Base-by-base conservation (phyloP, 1,140 invertebrate genomes). In the Brachionus rotundiformis region DNA sequence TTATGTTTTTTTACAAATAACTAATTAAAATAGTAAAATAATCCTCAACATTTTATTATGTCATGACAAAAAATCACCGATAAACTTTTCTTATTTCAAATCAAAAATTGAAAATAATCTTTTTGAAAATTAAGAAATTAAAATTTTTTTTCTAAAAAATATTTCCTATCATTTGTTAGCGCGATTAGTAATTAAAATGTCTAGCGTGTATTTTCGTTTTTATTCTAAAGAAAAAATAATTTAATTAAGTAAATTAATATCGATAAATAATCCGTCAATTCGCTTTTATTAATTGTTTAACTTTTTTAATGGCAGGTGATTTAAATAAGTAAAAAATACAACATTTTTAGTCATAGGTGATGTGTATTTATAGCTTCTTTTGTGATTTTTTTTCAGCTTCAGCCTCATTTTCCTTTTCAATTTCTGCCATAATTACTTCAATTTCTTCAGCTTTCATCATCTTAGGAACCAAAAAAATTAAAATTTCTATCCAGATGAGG, bases 401-500 rank as follows among this genome's bases (percentile, higher is more conserved):
- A 85, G 96, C 95, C 89, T 98, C 95, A 85, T 97, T 98, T 86
- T 98, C 96, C 88, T 95, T 96, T 87, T 98, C 95, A 85, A 98
- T 97, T 86, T 95, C 92, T 61, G 91, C 91, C 4, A 98, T 95
- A 89, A 95, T 96, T 83, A 93, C 91, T 77, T 95, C 94, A 83
- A 98, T 95, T 63, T 93, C 94, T 54, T 94, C 92, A 54, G 92
- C 90, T 87, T 95, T 94, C 83, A 98, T 88, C 93, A 97, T 97
- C 91, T 93, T 16, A 41, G n/a, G 36, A 3, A 19, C 0, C 29
- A 63, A 29, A 8, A 2, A 3, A 29, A 63, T 27, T 31, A 13
- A 6, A 6, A 29, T 36, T 4, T 3, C 31, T 16, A 76, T 25
- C 1, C 44, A 13, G 16, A 13, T 13, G 1, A 49, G 3, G 3